A percentile compares a stretch with the other conserved stretches of the same genome.
Evolutionary conservation across 1,140 invertebrate species (phyloP).

Genomic region (Aphidius ervi): DNA sequence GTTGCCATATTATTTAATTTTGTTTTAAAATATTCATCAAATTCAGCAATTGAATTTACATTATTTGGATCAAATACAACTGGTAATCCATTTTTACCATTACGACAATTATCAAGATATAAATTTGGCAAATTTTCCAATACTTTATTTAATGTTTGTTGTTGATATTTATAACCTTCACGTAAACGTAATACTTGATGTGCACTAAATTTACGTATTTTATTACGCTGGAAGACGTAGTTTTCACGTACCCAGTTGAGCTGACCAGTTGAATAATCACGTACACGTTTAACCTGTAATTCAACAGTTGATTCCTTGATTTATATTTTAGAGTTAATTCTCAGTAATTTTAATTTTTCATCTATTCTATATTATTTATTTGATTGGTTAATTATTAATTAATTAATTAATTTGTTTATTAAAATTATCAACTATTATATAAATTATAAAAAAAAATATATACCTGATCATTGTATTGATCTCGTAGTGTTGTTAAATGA

Average conservation of each 20-base stretch:
- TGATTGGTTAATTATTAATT: neutral
- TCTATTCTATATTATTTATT: neutral
- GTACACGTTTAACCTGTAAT: constrained; percentile 73
- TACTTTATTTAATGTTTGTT: constrained; percentile 90
- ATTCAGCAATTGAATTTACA: constrained; percentile 55
- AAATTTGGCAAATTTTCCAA: constrained; percentile 89
- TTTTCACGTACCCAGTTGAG: constrained; percentile 90
- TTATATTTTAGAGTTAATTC: neutral
- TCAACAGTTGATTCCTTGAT: constrained; percentile 17
- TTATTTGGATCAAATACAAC: constrained; percentile 70
- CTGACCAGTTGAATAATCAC: constrained; percentile 84
- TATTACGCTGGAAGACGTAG: constrained; percentile 90
- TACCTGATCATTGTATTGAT: constrained; percentile 91
- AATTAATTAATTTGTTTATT: too few species aligned
- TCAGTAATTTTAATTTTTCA: neutral
- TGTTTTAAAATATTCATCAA: constrained; percentile 49
- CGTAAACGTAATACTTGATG: constrained; percentile 83
- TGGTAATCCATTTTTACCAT: constrained; percentile 75
- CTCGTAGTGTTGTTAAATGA: constrained; percentile 77
- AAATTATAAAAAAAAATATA: constrained; percentile 25
- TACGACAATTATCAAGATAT: constrained; percentile 89
- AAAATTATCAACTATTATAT: too few species aligned
- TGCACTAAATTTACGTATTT: constrained; percentile 90
- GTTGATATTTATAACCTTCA: constrained; percentile 92
- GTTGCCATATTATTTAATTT: constrained; percentile 34